phyloP scores from a whole-genome alignment of 2,888 invertebrate species.

The Gasteruption jaculator region DNA sequence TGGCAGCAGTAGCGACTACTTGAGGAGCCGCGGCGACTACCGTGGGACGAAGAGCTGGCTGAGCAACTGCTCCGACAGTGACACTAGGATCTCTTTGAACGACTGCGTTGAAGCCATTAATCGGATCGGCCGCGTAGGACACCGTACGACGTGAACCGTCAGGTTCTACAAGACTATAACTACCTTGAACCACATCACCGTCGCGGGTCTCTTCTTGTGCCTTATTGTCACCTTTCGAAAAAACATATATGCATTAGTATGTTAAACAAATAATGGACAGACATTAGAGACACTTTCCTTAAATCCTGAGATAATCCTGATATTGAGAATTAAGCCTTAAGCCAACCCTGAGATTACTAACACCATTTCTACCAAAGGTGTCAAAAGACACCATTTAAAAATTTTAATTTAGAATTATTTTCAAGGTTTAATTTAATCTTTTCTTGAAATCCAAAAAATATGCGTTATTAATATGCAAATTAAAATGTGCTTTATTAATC shows the following conservation, averaged over 20 bases:
- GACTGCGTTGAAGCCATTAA: constrained; percentile 45
- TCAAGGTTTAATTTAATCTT: too few relatives aligned
- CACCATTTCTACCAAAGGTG: too few relatives aligned
- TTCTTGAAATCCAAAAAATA: too few relatives aligned
- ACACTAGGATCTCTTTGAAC: constrained; percentile 39
- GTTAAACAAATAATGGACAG: not conserved
- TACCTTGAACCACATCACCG: constrained; percentile 44
- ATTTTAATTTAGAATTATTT: too few relatives aligned
- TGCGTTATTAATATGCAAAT: too few relatives aligned
- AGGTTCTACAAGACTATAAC: constrained; percentile 44
- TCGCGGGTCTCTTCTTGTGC: constrained; percentile 44
- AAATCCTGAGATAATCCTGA: not conserved
- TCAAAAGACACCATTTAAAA: too few relatives aligned
- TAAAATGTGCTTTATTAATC: too few relatives aligned
- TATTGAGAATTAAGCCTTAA: not conserved
- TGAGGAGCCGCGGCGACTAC: constrained; percentile 14
- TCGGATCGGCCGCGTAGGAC: constrained; percentile 42
- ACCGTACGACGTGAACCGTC: constrained; percentile 43
- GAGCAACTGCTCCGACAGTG: constrained; percentile 27
- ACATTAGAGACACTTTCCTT: not conserved
- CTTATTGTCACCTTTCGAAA: constrained; percentile 48
- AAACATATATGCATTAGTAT: constrained; percentile 1
- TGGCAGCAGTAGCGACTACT: too few relatives aligned
- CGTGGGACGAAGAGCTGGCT: constrained; percentile 17
- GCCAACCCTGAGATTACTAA: not conserved